Base-by-base conservation (phyloP, 2,888 invertebrate genomes). In the Sipunculus nudus region DNA sequence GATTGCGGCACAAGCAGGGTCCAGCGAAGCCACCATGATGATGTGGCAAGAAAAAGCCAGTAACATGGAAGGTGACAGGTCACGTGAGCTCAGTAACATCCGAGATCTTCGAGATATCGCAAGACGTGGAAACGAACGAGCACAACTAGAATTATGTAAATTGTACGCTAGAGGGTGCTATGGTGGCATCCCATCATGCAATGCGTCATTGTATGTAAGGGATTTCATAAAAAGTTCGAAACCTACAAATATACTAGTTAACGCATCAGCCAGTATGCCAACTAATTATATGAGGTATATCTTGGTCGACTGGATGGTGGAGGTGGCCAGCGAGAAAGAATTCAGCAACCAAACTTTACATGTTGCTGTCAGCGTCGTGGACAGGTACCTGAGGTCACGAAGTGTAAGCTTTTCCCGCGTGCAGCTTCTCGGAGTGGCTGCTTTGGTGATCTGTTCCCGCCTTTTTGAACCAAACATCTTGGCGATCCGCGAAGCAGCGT, bases 271-370 rank as follows among this genome's bases (percentile, higher is more conserved):
- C 59, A 69, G 69, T 41, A 76, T 78, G 58, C 73, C 79, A 19
- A 79, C 78, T 13, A 72, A 75, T 26, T 76, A 76, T 45, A 80
- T 79, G 79, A 78, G 80, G 80, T 81, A 81, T 59, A 81, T 82
- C 47, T 64, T 82, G 50, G 75, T 81, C 2, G 82, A 82, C 65
- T 82, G 82, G 82, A 63, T 82, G 53, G 80, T 80, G n/a, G 82
- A 82, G 58, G 80, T 82, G 2, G 79, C 79, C 5, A 73, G 74
- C 21, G 81, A 81, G 80, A 80, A 81, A 63, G 74, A 75, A 39
- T 79, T 80, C 64, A 73, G 77, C 26, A 77, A 75, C 39, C 75
- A 73, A 41, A 78, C 78, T 23, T 65, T 82, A 43, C 80, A 81
- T 58, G 71, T 76, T 32, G 76, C 81, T 2, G 76, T 82, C 35